A percentile compares a stretch with the other conserved stretches of the same genome.
phyloP scores from a whole-genome alignment of 2,113 vertebrate genomes.

The Recurvirostra avosetta region DNA sequence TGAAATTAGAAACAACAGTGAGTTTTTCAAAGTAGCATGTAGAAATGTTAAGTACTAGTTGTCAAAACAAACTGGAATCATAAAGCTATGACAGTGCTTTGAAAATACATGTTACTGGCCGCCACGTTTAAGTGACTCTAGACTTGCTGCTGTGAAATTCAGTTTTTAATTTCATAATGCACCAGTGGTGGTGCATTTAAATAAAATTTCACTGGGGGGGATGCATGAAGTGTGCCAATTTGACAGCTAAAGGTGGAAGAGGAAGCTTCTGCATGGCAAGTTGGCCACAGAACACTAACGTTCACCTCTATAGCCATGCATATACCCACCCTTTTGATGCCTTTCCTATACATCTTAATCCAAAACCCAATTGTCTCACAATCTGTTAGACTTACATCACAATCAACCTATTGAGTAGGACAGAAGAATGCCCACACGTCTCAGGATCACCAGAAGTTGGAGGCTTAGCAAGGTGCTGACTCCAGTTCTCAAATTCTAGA shows the following conservation, averaged over 20 bases:
- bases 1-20: background rate
- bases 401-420: background rate
- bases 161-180: background rate
- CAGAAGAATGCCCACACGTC: background rate
- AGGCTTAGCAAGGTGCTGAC: background rate
- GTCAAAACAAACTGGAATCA: background rate
- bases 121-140: background rate
- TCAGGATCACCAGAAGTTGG: background rate
- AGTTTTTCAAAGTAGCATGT: background rate
- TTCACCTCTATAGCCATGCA: no score
- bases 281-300: background rate
- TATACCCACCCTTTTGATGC: no score
- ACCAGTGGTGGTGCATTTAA: background rate
- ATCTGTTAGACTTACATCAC: no score
- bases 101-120: background rate
- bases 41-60: background rate
- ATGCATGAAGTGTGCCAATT: rapidly evolving
- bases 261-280: background rate
- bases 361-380: background rate
- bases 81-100: background rate
- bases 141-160: background rate
- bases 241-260: background rate
- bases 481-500: background rate
- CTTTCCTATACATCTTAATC: no score
- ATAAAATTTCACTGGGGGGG: background rate